phyloP scores from a whole-genome alignment of 1,140 invertebrate species.

The Megalonaias nervosa region DNA sequence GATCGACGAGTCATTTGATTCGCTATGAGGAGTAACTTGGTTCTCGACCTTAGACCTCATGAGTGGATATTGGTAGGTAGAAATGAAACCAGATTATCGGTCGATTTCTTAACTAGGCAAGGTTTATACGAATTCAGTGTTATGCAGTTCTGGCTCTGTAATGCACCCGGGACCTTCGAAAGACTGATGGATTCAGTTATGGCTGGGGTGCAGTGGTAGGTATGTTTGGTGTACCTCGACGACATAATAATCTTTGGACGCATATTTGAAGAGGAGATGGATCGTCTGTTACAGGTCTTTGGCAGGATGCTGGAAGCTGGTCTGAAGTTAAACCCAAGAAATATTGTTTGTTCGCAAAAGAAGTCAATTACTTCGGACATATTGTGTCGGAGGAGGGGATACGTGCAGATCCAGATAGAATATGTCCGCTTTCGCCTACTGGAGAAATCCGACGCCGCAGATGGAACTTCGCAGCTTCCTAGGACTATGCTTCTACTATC shows the following conservation, averaged over 20 bases:
- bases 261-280: conserved; percentile 17
- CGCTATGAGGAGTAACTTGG: neutral
- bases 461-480: conserved; percentile 36
- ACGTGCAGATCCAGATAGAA: conserved; percentile 14
- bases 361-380: conserved; percentile 9
- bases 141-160: conserved; percentile 46
- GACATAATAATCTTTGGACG: neutral
- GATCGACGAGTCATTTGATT: conserved; percentile 30
- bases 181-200: conserved; percentile 44
- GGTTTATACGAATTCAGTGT: conserved; percentile 35
- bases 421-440: conserved; percentile 17
- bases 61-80: conserved; percentile 21
- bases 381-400: neutral
- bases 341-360: conserved; percentile 13
- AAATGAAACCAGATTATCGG: conserved; percentile 17
- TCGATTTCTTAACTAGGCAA: neutral
- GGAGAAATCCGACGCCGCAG: conserved; percentile 25
- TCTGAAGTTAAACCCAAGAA: conserved; percentile 24
- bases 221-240: neutral
- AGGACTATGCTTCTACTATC: conserved; percentile 32
- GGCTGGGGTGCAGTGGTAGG: conserved; percentile 34
- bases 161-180: conserved; percentile 5
- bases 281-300: conserved; percentile 12
- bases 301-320: neutral
- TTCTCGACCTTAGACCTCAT: neutral